Conservation (phyloP, 2,888 invertebrate genomes). For the Ditula angustiorana region DNA sequence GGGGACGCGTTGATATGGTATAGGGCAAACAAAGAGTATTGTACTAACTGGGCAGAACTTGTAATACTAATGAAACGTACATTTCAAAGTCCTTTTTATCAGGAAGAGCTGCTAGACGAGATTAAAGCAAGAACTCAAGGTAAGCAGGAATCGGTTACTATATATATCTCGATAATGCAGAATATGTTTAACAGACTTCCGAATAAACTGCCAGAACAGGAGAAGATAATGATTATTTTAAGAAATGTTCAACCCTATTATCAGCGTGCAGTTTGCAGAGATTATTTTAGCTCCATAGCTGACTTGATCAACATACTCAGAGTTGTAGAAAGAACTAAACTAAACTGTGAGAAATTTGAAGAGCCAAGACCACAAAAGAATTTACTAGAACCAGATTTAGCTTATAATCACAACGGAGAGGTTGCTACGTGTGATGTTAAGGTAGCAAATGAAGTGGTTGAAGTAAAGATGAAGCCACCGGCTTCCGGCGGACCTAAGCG, state of each 20-base stretch:
- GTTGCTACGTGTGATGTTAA: not conserved
- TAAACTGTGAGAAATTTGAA: not conserved
- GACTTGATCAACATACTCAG: not conserved
- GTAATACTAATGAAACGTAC: not conserved
- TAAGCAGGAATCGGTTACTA: not conserved
- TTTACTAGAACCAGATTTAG: constrained; percentile 2
- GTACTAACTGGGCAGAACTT: not conserved
- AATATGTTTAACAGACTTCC: constrained; percentile 29
- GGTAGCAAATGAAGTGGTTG: not conserved
- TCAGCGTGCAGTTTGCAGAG: not conserved
- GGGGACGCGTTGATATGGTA: constrained; percentile 33
- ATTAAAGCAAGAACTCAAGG: constrained; percentile 23
- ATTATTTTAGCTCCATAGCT: not conserved
- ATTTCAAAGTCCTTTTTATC: constrained; percentile 12
- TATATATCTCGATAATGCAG: constrained; percentile 28
- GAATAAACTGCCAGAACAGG: not conserved
- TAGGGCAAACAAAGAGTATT: constrained; percentile 24
- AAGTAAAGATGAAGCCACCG: not conserved
- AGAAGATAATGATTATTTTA: not conserved
- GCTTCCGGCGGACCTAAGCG: not conserved
- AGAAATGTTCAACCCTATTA: constrained; percentile 4
- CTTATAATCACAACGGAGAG: not conserved
- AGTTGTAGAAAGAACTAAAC: not conserved
- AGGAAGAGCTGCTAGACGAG: constrained; percentile 16
- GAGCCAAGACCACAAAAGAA: not conserved